Evolutionary conservation across 2,888 invertebrate species (phyloP).

Genomic region (Acholoe squamosa): DNA sequence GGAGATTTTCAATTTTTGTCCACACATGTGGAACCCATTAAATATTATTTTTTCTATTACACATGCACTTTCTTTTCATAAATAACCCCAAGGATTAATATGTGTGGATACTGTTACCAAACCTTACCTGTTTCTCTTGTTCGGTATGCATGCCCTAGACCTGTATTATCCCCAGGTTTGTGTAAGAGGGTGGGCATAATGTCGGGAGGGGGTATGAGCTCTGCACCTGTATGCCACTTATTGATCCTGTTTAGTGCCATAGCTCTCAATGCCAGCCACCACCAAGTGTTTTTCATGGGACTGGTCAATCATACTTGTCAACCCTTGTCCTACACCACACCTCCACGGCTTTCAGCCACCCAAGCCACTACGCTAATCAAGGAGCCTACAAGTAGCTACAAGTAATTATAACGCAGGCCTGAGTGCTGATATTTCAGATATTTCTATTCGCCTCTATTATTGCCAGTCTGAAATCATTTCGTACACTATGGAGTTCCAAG

Average conservation of each 20-base stretch:
- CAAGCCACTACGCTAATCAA: no score
- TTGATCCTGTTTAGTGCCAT: neutral
- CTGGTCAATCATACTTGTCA: slow-evolving; percentile 10
- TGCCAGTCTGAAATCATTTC: no score
- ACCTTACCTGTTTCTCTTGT: neutral
- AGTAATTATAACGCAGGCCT: no score
- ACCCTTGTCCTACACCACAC: neutral
- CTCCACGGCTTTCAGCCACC: neutral
- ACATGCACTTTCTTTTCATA: neutral
- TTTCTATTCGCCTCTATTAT: no score
- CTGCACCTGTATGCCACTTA: neutral
- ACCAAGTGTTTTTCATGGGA: neutral
- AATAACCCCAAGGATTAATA: neutral
- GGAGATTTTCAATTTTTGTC: no score
- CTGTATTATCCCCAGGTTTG: neutral
- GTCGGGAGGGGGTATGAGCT: no score
- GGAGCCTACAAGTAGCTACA: no score
- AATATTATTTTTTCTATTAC: no score
- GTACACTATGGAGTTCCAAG: no score
- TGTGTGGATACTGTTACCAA: neutral
- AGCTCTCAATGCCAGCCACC: neutral
- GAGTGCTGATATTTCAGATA: no score
- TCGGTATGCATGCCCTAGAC: neutral
- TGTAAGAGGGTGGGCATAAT: no score
- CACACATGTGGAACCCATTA: no score